Evolutionary conservation across 2,888 invertebrate genomes (phyloP), one percentile per base, ranked within the genome.

Genomic region (Carterocephalus palaemon): DNA sequence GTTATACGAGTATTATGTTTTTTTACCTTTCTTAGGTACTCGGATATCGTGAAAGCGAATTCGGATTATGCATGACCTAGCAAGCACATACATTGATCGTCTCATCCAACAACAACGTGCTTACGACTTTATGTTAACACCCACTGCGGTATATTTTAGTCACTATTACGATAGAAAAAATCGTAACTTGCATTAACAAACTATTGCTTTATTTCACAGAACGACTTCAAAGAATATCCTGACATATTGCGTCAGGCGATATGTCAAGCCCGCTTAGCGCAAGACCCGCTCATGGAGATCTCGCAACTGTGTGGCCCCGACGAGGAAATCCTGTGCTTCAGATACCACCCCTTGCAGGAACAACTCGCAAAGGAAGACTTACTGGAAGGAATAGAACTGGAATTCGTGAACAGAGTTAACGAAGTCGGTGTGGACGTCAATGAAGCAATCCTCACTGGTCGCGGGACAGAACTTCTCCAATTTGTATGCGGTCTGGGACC

Each of bases 381-480:
- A 29, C 75, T 96, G 2, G 95, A 95, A 61, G 93, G 93, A 22
- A 88, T 99, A 3, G 92, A 94, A 52, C 79, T 96, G 41, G 98
- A 99, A 85, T 95, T 95, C 64, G 95, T 99, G 1, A 98, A 98
- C 70, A 89, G 97, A 40, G 95, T 98, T 0, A 99, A 99, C 71
- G 99, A 99, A 88, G 98, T 99, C 1, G 99, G 99, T 4, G 97
- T 99, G 0, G 99, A 99, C 66, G 92, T 99, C 5, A 99, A 99
- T 70, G 90, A 95, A 62, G 95, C 97, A 0, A 94, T 99, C 0
- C 91, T 95, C 49, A 95, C 95, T 47, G 91, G 95, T 0, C 93
- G 98, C 60, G 95, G 96, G 0, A 90, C 94, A 0, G 93, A 95
- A 67, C 75, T 99, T 34, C 90, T 99, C 2, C 99, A 99, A 78